A percentile compares a stretch with the other conserved stretches of the same genome.
Evolutionary conservation across 2,888 invertebrate species (phyloP).

Genomic region (Caenorhabditis zanzibari): DNA sequence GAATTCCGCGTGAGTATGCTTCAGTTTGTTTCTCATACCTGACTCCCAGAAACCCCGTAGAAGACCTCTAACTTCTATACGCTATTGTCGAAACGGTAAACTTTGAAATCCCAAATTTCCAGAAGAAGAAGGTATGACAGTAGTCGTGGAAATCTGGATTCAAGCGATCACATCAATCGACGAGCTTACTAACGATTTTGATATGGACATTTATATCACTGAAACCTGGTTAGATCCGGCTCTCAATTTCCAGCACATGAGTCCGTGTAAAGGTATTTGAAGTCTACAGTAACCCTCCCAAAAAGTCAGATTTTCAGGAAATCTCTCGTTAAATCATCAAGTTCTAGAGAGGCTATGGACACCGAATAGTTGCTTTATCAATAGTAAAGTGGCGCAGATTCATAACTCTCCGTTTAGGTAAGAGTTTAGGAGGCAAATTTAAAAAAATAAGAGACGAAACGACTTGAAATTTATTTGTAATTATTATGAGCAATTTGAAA

Average conservation of each 20-base stretch:
- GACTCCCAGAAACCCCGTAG: too few species aligned
- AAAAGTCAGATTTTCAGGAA: slow-evolving; percentile 53
- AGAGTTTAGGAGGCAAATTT: too few species aligned
- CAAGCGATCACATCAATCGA: slow-evolving; percentile 78
- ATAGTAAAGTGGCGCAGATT: slow-evolving; percentile 77
- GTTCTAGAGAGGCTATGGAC: slow-evolving; percentile 78
- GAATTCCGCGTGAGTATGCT: slow-evolving; percentile 77
- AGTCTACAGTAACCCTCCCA: too few species aligned
- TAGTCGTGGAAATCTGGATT: slow-evolving; percentile 76
- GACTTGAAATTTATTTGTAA: background rate
- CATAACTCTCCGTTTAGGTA: slow-evolving; percentile 77
- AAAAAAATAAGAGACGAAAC: too few species aligned
- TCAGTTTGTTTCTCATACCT: too few species aligned
- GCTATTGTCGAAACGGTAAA: too few species aligned
- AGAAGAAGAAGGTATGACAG: slow-evolving; percentile 75
- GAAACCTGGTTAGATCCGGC: slow-evolving; percentile 78
- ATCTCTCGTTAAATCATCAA: slow-evolving; percentile 77
- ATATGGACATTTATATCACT: slow-evolving; percentile 79
- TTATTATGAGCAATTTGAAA: background rate
- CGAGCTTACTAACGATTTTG: slow-evolving; percentile 78
- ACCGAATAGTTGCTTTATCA: slow-evolving; percentile 82
- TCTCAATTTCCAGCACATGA: slow-evolving; percentile 72
- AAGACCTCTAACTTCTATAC: too few species aligned
- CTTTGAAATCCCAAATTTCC: slow-evolving; percentile 12
- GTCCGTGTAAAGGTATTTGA: slow-evolving; percentile 72